Percentiles rank a stretch among this genome's conserved stretches.
Evolutionary conservation across 2,888 invertebrate genomes (phyloP).

Genomic region (Tiphia femorata): DNA sequence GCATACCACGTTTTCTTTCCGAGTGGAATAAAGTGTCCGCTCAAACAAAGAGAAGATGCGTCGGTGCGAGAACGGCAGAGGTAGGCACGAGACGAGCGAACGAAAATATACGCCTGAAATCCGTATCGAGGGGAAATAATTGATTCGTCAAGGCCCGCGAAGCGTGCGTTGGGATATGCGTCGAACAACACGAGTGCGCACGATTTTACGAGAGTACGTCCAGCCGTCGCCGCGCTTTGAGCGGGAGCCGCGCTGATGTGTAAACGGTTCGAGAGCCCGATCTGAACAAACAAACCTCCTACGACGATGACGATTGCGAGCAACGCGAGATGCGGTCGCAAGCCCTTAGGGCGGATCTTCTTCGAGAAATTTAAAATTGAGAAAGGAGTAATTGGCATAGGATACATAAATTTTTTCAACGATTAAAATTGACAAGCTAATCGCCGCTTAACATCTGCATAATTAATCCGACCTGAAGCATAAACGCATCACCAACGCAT

Average conservation of each 20-base stretch:
- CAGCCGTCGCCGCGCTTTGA: slow-evolving; percentile 41
- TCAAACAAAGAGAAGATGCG: background rate
- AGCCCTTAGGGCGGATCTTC: no score
- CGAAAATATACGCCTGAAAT: slow-evolving; percentile 25
- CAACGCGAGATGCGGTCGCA: no score
- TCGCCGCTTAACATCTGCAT: no score
- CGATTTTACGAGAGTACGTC: slow-evolving; percentile 20
- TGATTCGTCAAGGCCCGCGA: slow-evolving; percentile 34
- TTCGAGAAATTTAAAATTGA: no score
- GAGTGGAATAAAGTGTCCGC: background rate
- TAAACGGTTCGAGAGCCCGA: slow-evolving; percentile 24
- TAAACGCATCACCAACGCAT: no score
- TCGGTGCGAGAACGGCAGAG: background rate
- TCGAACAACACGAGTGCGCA: slow-evolving; percentile 14
- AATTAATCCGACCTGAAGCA: no score
- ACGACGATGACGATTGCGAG: background rate
- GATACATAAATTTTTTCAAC: no score
- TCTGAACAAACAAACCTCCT: slow-evolving; percentile 37
- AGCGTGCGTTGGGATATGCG: slow-evolving; percentile 12
- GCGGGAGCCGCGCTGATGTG: slow-evolving; percentile 11
- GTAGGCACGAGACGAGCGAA: background rate
- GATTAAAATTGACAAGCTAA: no score
- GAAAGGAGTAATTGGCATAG: no score
- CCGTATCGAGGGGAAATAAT: slow-evolving; percentile 33
- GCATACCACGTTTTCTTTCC: no score